These are phyloP conservation scores for Neocrepidodera transversa DNA, from an alignment of 2,888 invertebrate species.

Conservation along the genomic window DNA sequence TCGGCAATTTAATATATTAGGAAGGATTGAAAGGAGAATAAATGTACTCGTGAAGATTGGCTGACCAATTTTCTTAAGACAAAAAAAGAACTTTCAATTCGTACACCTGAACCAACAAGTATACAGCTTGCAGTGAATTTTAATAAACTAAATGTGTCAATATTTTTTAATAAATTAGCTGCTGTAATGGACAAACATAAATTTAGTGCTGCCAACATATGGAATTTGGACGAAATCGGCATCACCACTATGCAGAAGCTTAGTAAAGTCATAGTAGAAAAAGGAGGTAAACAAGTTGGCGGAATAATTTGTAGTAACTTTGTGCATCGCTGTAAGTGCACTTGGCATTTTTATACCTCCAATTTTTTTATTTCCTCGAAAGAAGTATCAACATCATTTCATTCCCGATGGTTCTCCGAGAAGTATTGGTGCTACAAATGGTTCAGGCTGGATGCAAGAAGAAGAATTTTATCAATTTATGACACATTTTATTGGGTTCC, in stretches of 20 bases:
- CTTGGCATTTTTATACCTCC: slow-evolving; percentile 46
- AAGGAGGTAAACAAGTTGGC: slow-evolving; percentile 54
- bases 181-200: not conserved
- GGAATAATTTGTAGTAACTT: slow-evolving; percentile 53
- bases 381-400: slow-evolving; percentile 38
- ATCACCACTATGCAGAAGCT: slow-evolving; percentile 56
- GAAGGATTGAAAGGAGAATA: slow-evolving; percentile 17
- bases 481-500: slow-evolving; percentile 38
- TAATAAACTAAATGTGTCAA: slow-evolving; percentile 1
- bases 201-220: slow-evolving; percentile 10
- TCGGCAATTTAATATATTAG: slow-evolving; percentile 5
- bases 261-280: slow-evolving; percentile 51
- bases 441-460: slow-evolving; percentile 44
- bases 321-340: slow-evolving; percentile 42
- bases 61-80: slow-evolving; percentile 25
- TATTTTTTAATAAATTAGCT: slow-evolving; percentile 19
- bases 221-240: slow-evolving; percentile 55
- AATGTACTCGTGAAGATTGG: slow-evolving; percentile 18
- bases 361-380: slow-evolving; percentile 52
- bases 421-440: slow-evolving; percentile 37
- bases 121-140: slow-evolving; percentile 4
- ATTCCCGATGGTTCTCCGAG: slow-evolving; percentile 35
- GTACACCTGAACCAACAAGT: slow-evolving; percentile 19
- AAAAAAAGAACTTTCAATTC: slow-evolving; percentile 21
- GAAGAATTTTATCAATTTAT: slow-evolving; percentile 34